A percentile compares a stretch with the other conserved stretches of the same genome.
Evolutionary conservation across 2,888 invertebrate species (phyloP).

Genomic region (Mactromeris polynyma): DNA sequence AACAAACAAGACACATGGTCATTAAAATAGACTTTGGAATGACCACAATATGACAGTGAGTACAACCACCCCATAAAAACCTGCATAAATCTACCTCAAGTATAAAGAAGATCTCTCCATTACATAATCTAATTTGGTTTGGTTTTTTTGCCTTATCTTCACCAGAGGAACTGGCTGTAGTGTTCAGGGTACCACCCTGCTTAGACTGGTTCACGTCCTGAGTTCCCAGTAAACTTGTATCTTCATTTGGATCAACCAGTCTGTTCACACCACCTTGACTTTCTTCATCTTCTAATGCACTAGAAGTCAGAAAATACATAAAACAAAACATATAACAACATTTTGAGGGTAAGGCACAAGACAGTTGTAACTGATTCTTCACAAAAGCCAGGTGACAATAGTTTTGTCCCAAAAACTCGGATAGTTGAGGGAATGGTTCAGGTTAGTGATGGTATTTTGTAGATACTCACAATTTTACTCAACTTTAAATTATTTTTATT

Average conservation of each 20-base stretch:
- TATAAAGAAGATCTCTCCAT: constrained; percentile 82
- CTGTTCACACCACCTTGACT: constrained; percentile 46
- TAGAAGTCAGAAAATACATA: constrained; percentile 12
- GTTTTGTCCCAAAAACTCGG: no score
- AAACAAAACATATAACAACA: not conserved
- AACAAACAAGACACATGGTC: no score
- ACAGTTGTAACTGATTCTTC: no score
- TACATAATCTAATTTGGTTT: constrained; percentile 72
- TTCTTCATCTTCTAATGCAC: constrained; percentile 5
- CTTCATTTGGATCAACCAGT: constrained; percentile 32
- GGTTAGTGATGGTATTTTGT: no score
- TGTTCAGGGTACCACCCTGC: constrained; percentile 7
- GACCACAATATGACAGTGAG: no score
- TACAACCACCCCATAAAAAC: not conserved
- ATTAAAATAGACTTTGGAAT: no score
- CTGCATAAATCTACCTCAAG: constrained; percentile 66
- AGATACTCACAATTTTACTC: no score
- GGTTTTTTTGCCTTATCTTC: constrained; percentile 19
- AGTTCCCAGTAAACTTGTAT: constrained; percentile 24
- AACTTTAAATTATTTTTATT: no score
- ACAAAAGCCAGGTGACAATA: no score
- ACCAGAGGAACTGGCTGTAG: constrained; percentile 24
- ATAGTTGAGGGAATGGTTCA: no score
- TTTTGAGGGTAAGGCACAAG: no score
- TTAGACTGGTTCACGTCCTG: constrained; percentile 12